Evolutionary conservation across 2,113 vertebrate genomes (phyloP).

Genomic region (Alligator mississippiensis): DNA sequence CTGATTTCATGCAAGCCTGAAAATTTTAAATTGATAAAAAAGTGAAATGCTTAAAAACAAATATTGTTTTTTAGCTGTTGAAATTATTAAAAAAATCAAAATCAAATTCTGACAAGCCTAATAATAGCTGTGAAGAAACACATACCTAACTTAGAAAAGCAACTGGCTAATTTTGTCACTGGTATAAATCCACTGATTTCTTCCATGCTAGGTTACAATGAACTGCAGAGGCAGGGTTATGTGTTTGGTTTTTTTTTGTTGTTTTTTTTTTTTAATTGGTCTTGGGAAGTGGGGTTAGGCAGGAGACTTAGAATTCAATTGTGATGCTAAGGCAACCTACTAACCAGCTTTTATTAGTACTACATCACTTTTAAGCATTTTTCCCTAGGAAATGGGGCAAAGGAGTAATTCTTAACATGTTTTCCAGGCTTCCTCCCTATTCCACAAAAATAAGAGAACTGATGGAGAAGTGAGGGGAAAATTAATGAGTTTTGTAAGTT

Average conservation of each 20-base stretch:
- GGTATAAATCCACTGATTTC: not conserved
- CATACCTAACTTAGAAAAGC: not conserved
- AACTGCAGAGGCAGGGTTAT: not conserved
- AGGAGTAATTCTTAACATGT: not conserved
- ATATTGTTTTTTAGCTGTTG: no score
- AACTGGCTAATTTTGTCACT: not conserved
- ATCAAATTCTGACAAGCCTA: not conserved
- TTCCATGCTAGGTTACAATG: not conserved
- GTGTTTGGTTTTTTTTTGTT: not conserved
- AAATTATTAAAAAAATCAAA: no score
- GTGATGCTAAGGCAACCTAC: not conserved
- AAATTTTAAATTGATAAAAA: not conserved
- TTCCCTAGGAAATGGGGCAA: not conserved
- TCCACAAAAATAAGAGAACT: not conserved
- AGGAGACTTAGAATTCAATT: not conserved
- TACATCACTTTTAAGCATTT: not conserved
- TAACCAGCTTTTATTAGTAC: not conserved
- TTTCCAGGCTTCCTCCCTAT: not conserved
- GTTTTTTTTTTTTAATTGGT: not conserved
- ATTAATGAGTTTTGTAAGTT: not conserved
- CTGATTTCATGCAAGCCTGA: no score
- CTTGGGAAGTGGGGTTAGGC: not conserved
- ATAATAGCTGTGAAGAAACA: not conserved
- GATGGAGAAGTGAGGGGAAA: not conserved
- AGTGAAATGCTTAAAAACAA: not conserved